Conservation (phyloP, 2,888 invertebrate species). For the Chalcis sispes region DNA sequence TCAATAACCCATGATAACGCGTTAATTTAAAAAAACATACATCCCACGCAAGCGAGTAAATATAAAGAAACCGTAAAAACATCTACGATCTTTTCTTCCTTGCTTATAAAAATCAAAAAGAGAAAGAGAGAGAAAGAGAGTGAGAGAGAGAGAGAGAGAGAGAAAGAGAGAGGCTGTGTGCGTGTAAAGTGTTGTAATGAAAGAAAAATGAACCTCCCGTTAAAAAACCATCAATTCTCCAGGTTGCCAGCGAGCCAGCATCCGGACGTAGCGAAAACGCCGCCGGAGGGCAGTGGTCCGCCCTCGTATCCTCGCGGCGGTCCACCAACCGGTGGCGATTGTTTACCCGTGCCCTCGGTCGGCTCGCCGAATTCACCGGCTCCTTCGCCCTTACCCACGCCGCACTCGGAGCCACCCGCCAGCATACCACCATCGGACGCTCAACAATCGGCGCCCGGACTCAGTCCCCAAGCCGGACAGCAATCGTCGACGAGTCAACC, state of each 20-base stretch:
- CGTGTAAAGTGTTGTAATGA: too few species aligned
- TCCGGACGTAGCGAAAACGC: conserved; percentile 72
- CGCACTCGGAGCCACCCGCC: conserved; percentile 83
- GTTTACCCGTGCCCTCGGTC: conserved; percentile 73
- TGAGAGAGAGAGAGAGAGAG: neutral
- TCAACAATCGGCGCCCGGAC: conserved; percentile 68
- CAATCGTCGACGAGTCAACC: conserved; percentile 34
- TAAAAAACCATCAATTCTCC: neutral
- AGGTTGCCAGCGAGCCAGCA: conserved; percentile 43
- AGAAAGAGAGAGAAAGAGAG: neutral
- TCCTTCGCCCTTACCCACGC: conserved; percentile 84
- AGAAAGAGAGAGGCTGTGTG: neutral
- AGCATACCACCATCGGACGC: conserved; percentile 72
- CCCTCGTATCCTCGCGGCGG: conserved; percentile 81
- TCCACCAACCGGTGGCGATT: conserved; percentile 74
- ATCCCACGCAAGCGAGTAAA: too few species aligned
- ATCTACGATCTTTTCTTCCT: neutral
- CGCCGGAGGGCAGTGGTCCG: conserved; percentile 81
- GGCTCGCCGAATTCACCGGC: conserved; percentile 80
- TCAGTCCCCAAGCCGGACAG: conserved; percentile 81
- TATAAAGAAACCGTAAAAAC: too few species aligned
- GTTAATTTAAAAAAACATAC: too few species aligned
- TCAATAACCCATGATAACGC: too few species aligned
- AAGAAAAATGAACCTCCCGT: neutral
- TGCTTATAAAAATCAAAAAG: neutral